Conservation (phyloP, 2,113 vertebrate species). For the Cyrtonyx montezumae region DNA sequence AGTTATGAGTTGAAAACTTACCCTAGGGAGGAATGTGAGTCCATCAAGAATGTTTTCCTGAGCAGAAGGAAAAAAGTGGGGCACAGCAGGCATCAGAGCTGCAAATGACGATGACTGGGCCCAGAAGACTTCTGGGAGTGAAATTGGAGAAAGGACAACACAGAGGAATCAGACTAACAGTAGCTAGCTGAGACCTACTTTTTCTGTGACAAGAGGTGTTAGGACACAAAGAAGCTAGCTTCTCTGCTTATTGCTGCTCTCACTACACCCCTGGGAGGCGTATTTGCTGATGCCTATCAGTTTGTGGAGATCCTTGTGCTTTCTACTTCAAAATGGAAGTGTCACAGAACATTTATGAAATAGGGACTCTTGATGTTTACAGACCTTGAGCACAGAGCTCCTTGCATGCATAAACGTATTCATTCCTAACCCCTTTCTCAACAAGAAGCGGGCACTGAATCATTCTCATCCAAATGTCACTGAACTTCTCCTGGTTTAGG, state of each 20-base stretch:
- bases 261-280: background rate
- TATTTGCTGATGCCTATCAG: background rate
- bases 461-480: conserved; percentile 55
- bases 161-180: background rate
- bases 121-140: rapidly evolving
- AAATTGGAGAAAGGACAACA: background rate
- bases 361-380: conserved; percentile 20
- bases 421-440: background rate
- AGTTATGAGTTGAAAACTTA: background rate
- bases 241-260: background rate
- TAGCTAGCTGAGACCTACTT: background rate
- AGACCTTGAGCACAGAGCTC: conserved; percentile 26
- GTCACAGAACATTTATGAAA: conserved; percentile 42
- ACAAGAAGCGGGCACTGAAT: background rate
- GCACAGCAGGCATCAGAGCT: background rate
- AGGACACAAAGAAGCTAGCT: background rate
- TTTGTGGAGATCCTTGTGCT: background rate
- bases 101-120: background rate
- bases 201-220: background rate
- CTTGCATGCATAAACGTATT: background rate
- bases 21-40: background rate
- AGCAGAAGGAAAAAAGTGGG: background rate
- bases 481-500: conserved; percentile 57
- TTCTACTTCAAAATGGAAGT: background rate
- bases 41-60: background rate